Evolutionary conservation across 2,797 vertebrate species (phyloP), one percentile per base, ranked within the genome.

Genomic region (Alosa sapidissima): DNA sequence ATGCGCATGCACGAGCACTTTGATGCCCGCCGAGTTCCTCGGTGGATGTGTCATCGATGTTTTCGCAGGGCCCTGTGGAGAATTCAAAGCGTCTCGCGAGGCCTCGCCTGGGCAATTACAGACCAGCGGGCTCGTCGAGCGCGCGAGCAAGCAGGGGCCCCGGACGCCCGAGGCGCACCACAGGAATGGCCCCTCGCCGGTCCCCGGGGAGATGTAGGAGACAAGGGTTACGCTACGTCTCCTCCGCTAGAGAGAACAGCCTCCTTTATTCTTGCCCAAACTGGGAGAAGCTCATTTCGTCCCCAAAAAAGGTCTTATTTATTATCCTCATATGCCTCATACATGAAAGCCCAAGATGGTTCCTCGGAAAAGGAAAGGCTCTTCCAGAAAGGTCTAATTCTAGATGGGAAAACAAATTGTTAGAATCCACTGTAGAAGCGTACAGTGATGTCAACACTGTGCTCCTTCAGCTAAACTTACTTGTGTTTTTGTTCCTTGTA

Each of bases 41-140:
- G 16, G 72, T 45, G 72, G 72, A 78, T 78, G 41, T 78, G 72
- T 78, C 72, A 78, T 78, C 45, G 58, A 62, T 62, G 58, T 62
- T 62, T 62, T 62, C 7, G 21, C n/a, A 24, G 58, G 58, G n/a
- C 54, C 68, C 72, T 45, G 19, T 19, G 41, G 72, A 47, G 84
- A 85, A 81, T 84, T 85, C 10, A 85, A 68, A 85, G 84, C 62
- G 36, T 28, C 54, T 28, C 24, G 62, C 82, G 5, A 78, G 72
- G 72, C 16, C 72, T 78, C 14, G 41, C 28, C 28, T 36, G 65
- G 33, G 33, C 72, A 78, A 78, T 78, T 78, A 78, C 41, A 78
- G 72, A 47, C 16, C 6, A 78, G 72, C 72, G 72, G 7, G 19
- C 72, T 78, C 36, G 36, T 78, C 72, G 5, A 41, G 41, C 41